Base-by-base conservation (phyloP, 53 echinoderm and acorn worm species). In the Hippasteria phrygiana region DNA sequence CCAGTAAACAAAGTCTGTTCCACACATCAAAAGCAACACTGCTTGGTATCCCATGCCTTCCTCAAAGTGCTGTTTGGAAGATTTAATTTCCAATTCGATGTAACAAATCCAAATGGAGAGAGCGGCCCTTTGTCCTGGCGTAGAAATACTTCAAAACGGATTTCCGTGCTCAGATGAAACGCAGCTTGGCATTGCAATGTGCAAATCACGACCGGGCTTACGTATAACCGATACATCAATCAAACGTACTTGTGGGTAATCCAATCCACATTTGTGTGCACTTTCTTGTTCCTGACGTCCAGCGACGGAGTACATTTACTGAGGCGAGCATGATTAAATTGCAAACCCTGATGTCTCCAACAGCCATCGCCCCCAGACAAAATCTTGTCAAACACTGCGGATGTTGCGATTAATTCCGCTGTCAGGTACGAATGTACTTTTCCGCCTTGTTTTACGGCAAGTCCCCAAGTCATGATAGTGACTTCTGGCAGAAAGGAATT, bases 181-280 rank as follows among this genome's bases (percentile, higher is more conserved):
- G 5, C 14, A 28, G 35, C 76, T 45, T 6, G 32, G 17, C 38
- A 46, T 43, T 35, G 16, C 14, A 17, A 14, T 24, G 16, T 36
- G 13, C 11, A 7, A 37, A 37, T 33, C 38, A 5, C 1, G 48
- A 4, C 18, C 37, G 70, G 34, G 34, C 70, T 14, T 33, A 16
- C 18, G 70, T 69, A 37, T 32, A 69, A 37, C 33, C 70, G 18
- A 13, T 35, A 9, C 70, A 53, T 54, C 33, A 50, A 76, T 76
- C 76, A 76, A 33, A 14, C 35, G 48, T 35, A 76, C 50, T 76
- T 76, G 50, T 76, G 48, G 31, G 76, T 50, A 76, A 76, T 20
- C 18, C 6, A 51, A 54, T 33, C 53, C 64, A 27, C 64, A 1
- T 45, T 11, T 46, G 26, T 1, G 75, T 31, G 47, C 13, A 46